Percentiles rank a stretch among this genome's conserved stretches.
These are phyloP conservation scores for Myrmecophaga tridactyla DNA, from an alignment of 2,113 vertebrate species.

Conservation along the genomic window DNA sequence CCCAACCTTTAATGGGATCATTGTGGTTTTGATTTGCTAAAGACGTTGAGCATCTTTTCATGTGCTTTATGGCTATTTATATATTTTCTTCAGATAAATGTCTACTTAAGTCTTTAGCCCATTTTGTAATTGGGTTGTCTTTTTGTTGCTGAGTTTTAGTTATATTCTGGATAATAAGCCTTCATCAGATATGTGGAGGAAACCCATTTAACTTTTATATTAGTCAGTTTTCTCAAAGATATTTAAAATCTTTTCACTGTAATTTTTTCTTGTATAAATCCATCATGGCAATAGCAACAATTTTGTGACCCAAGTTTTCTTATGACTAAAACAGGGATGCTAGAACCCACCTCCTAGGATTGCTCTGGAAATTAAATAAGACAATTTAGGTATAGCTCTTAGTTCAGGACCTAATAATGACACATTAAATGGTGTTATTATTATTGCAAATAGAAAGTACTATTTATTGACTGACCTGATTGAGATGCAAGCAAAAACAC, in stretches of 20 bases:
- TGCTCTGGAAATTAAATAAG: neutral
- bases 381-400: neutral
- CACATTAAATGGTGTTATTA: neutral
- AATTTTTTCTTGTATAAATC: slow-evolving; percentile 33
- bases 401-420: neutral
- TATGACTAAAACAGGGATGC: neutral
- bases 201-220: slow-evolving; percentile 46
- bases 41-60: too few species aligned
- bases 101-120: too few species aligned
- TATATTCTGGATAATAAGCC: too few species aligned
- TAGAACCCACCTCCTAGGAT: neutral
- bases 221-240: slow-evolving; percentile 16
- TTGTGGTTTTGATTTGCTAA: too few species aligned
- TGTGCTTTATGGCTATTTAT: too few species aligned
- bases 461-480: slow-evolving; percentile 7
- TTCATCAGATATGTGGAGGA: neutral
- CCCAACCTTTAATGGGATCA: too few species aligned
- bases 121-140: too few species aligned
- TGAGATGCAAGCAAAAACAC: neutral
- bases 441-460: neutral
- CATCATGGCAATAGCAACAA: neutral
- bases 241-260: neutral
- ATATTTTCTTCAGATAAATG: too few species aligned
- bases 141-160: too few species aligned
- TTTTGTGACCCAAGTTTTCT: neutral